Percentiles rank a stretch among this genome's conserved stretches.
Evolutionary conservation across 2,888 invertebrate genomes (phyloP).

Genomic region (Biston betularia): DNA sequence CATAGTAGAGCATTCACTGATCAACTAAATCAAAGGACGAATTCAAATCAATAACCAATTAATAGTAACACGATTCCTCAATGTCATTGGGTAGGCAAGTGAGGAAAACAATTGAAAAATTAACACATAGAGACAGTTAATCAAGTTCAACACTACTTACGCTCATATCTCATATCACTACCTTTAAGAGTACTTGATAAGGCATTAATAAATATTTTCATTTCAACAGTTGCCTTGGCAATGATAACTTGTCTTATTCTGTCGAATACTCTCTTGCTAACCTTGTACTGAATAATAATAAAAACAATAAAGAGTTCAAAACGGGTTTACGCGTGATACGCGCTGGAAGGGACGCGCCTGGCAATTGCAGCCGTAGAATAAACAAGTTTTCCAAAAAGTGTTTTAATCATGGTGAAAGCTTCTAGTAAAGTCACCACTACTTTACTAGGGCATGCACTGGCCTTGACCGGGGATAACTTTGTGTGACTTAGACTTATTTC

Average conservation of each 20-base stretch:
- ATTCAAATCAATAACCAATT: constrained; percentile 41
- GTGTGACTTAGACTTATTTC: too few relatives aligned
- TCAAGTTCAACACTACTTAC: neutral
- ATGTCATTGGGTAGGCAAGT: constrained; percentile 15
- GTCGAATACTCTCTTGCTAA: constrained; percentile 5
- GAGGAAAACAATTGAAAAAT: constrained; percentile 5
- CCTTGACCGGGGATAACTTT: too few relatives aligned
- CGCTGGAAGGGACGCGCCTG: too few relatives aligned
- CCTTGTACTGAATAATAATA: neutral
- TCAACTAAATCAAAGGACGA: constrained; percentile 39
- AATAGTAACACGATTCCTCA: constrained; percentile 23
- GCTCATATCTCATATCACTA: too few relatives aligned
- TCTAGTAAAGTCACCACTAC: too few relatives aligned
- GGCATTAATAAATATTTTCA: neutral
- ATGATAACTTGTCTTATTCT: neutral
- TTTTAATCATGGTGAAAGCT: too few relatives aligned
- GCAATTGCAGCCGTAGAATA: too few relatives aligned
- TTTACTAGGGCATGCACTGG: too few relatives aligned
- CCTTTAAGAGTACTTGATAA: neutral
- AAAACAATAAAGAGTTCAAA: too few relatives aligned
- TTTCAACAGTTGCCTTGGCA: neutral
- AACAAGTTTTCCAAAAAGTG: too few relatives aligned
- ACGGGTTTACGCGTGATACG: too few relatives aligned
- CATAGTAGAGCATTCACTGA: too few relatives aligned
- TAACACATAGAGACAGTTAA: neutral